Evolutionary conservation across 2,888 invertebrate species (phyloP), one percentile per base, ranked within the genome.

Genomic region (Willowsia nigromaculata): DNA sequence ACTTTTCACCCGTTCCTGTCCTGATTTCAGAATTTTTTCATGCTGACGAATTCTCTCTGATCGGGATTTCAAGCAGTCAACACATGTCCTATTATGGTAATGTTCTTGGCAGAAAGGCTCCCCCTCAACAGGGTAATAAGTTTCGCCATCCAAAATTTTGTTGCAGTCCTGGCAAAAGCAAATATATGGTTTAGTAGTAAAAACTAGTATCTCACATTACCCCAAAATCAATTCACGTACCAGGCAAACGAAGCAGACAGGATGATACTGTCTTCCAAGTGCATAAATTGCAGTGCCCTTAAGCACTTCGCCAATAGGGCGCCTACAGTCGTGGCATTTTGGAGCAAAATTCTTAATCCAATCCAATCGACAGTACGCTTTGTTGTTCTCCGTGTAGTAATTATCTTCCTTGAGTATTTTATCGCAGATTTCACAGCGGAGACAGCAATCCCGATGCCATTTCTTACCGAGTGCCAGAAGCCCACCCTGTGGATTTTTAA

Each of bases 11-110:
- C 88, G 43, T 40, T 90, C 90, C 33, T 74, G 56, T 18, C 90
- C 90, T 0, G 81, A 80, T 94, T 93, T 94, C 80, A 92, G 78
- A n/a, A 92, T 84, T 81, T 92, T 92, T 53, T 90, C 90, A 62
- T 89, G 87, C 22, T 88, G 85, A 3, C 84, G 78, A 37, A 80
- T 87, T 68, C 84, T 84, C 50, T 91, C 91, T 4, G 84, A 87
- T 78, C 90, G 81, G 11, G 91, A 87, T 47, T 92, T 92, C 59
- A 91, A 68, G 71, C 92, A 92, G 65, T 92, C 92, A 4, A 90
- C 88, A 68, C 92, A 92, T 2, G 92, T 92, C 30, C 88, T 40
- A 78, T 90, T 89, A 43, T 92, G 92, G 30, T 90, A 92, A 59
- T 92, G 92, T 30, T 91, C 90, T 37, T 92, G 91, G 81, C 92